phyloP scores from a whole-genome alignment of 2,113 vertebrate species.

The Brienomyrus brachyistius region DNA sequence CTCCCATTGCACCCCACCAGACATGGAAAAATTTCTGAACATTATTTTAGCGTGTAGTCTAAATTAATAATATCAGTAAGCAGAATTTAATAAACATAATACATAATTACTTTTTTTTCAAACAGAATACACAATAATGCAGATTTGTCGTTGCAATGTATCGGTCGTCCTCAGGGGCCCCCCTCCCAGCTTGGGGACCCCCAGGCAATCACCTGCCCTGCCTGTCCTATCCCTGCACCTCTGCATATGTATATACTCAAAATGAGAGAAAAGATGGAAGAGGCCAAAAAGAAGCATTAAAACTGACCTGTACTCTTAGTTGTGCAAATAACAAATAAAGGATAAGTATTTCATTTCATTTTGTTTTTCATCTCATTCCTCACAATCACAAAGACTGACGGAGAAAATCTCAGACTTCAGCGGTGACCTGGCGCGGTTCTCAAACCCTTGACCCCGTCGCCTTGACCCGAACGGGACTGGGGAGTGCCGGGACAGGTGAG shows the following conservation, averaged over 20 bases:
- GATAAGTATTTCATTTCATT: neutral
- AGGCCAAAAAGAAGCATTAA: neutral
- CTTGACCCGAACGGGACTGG: conserved; percentile 50
- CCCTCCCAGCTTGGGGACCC: too few relatives aligned
- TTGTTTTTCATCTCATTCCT: neutral
- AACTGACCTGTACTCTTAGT: neutral
- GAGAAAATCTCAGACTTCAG: conserved; percentile 38
- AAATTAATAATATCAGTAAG: too few relatives aligned
- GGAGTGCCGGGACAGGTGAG: conserved; percentile 52
- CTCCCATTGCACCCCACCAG: too few relatives aligned
- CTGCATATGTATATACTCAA: neutral
- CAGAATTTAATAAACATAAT: too few relatives aligned
- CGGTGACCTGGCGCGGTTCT: conserved; percentile 30
- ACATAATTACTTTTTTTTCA: too few relatives aligned
- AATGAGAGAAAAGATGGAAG: neutral
- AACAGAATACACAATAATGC: too few relatives aligned
- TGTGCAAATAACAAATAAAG: neutral
- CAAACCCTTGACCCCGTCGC: conserved; percentile 56
- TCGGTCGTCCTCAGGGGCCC: too few relatives aligned
- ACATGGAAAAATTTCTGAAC: too few relatives aligned
- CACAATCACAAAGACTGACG: neutral
- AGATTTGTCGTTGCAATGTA: too few relatives aligned
- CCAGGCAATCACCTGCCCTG: too few relatives aligned
- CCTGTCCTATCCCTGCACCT: too few relatives aligned
- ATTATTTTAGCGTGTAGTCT: too few relatives aligned